phyloP scores from a whole-genome alignment of 2,113 vertebrate species.

The Platysteira castanea region DNA sequence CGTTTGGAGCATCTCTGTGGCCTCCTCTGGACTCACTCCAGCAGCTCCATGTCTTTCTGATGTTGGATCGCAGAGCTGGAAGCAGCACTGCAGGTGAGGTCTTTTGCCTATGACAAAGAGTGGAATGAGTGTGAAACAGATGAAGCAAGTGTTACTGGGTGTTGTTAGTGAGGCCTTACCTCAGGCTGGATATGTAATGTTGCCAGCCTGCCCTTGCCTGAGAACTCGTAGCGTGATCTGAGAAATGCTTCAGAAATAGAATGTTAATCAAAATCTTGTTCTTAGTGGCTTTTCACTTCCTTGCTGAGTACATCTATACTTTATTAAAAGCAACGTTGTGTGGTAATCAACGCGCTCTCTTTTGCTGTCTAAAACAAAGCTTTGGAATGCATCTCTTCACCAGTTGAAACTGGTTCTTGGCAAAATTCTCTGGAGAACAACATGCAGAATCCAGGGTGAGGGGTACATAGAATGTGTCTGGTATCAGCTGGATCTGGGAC shows the following conservation, averaged over 20 bases:
- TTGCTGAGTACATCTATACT: not conserved
- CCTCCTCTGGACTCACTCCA: not conserved
- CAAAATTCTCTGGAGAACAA: not conserved
- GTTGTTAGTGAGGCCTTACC: not conserved
- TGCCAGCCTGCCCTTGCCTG: not conserved
- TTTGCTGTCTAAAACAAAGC: not conserved
- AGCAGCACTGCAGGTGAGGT: not conserved
- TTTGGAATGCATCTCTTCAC: not conserved
- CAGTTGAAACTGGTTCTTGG: not conserved
- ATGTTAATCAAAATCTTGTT: not conserved
- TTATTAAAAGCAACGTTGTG: not conserved
- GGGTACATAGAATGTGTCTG: not conserved
- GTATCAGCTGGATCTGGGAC: not conserved
- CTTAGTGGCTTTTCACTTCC: not conserved
- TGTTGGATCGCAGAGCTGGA: not conserved
- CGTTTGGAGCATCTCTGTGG: not conserved
- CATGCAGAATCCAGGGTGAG: not conserved
- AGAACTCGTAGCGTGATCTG: not conserved
- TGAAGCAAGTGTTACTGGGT: not conserved
- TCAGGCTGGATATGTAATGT: not conserved
- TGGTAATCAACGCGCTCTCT: not conserved
- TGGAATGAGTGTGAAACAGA: not conserved
- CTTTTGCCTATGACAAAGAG: not conserved
- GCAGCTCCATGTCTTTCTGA: not conserved
- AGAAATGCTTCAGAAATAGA: not conserved